Evolutionary conservation across 2,797 vertebrate species (phyloP).

Genomic region (Nothura maculosa): DNA sequence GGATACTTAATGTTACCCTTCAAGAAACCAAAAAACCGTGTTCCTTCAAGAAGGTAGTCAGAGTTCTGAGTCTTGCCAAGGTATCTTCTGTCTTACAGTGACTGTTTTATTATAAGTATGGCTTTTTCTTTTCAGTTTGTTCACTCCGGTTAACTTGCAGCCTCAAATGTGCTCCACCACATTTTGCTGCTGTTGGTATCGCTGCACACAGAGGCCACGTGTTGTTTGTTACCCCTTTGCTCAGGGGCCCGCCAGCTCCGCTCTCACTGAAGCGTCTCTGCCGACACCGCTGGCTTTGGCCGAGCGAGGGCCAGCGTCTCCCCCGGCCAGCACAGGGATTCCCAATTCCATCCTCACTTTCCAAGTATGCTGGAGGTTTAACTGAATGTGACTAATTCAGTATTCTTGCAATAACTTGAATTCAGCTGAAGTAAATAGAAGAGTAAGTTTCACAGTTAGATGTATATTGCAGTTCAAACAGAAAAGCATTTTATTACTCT

Average conservation of each 20-base stretch:
- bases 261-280: neutral
- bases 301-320: neutral
- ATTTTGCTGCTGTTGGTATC: neutral
- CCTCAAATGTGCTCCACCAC: neutral
- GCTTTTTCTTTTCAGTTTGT: constrained; percentile 3
- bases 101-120: neutral
- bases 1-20: neutral
- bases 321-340: neutral
- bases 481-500: neutral
- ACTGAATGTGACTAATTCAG: neutral
- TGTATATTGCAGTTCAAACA: neutral
- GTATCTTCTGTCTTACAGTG: neutral
- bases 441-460: neutral
- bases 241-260: neutral
- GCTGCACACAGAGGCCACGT: neutral
- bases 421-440: neutral
- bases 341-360: neutral
- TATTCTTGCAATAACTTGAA: neutral
- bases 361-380: neutral
- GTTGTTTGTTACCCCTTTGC: neutral
- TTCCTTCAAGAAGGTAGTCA: neutral
- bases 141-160: constrained; percentile 7
- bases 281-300: neutral
- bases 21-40: neutral
- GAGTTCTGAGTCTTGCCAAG: neutral